A percentile compares a stretch with the other conserved stretches of the same genome.
Evolutionary conservation across 2,888 invertebrate species (phyloP).

Genomic region (Carterocephalus palaemon): DNA sequence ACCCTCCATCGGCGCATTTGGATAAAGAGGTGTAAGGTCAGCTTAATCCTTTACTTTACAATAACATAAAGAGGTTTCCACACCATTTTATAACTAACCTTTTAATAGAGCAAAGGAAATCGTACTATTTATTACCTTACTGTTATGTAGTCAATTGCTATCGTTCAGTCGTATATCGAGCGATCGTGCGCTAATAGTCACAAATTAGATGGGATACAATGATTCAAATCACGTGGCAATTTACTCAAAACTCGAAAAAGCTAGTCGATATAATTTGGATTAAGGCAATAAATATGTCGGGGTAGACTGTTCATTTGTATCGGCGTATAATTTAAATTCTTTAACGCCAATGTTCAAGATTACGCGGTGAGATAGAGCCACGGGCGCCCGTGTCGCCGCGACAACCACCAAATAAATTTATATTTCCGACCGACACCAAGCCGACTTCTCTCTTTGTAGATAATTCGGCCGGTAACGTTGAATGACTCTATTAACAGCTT

Average conservation of each 20-base stretch:
- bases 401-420: conserved; percentile 78
- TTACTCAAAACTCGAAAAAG: conserved; percentile 58
- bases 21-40: conserved; percentile 1
- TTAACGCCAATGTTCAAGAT: conserved; percentile 80
- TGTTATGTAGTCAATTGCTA: conserved; percentile 13
- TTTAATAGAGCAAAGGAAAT: conserved; percentile 5
- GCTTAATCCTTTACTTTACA: conserved; percentile 7
- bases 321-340: conserved; percentile 79
- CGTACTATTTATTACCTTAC: conserved; percentile 8
- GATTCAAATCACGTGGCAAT: conserved; percentile 66
- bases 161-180: conserved; percentile 22
- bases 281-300: conserved; percentile 74
- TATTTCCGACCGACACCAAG: conserved; percentile 73
- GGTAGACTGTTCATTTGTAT: conserved; percentile 77
- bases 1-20: too few relatives aligned
- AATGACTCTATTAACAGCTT: conserved; percentile 80
- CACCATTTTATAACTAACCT: conserved; percentile 2
- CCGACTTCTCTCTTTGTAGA: conserved; percentile 76
- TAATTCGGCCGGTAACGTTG: conserved; percentile 77
- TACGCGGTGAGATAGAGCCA: conserved; percentile 73
- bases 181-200: conserved; percentile 32
- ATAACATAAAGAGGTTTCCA: not conserved
- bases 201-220: conserved; percentile 45
- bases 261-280: conserved; percentile 77
- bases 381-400: conserved; percentile 73